Percentiles rank a stretch among this genome's conserved stretches.
Conservation (phyloP, 2,113 vertebrate genomes). For the Pterocles gutturalis region DNA sequence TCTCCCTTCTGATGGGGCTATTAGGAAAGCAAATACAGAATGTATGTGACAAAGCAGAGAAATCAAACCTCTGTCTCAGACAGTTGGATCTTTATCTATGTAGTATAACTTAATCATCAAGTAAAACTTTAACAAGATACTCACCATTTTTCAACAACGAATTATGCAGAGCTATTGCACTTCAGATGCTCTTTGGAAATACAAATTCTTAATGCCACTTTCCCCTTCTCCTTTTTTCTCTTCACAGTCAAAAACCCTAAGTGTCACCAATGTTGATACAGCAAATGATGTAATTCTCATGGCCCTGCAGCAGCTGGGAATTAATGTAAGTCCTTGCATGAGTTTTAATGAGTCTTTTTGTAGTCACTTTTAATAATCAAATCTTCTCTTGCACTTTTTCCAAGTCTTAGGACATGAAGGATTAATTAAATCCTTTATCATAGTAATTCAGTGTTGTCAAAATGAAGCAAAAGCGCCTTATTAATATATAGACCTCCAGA, state of each 20-base stretch:
- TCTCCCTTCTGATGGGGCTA: not conserved
- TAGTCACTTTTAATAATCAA: not conserved
- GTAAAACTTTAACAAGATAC: not conserved
- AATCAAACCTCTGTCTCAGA: not conserved
- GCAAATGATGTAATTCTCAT: conserved; percentile 88
- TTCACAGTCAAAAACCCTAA: conserved; percentile 90
- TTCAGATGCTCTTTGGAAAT: conserved; percentile 25
- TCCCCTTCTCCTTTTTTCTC: conserved; percentile 37
- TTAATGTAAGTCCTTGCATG: conserved; percentile 82
- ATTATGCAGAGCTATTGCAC: not conserved
- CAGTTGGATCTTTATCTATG: not conserved
- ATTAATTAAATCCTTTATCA: not conserved
- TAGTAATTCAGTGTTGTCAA: not conserved
- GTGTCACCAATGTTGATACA: conserved; percentile 88
- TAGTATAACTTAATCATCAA: conserved; percentile 7
- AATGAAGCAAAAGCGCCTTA: not conserved
- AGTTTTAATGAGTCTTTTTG: conserved; percentile 15
- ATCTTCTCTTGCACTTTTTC: not conserved
- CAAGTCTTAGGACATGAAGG: not conserved
- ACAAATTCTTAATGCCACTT: not conserved
- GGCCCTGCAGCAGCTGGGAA: conserved; percentile 89
- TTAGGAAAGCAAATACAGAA: not conserved
- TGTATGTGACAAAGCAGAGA: not conserved
- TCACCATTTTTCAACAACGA: not conserved
- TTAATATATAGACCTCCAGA: not conserved